A percentile compares a stretch with the other conserved stretches of the same genome.
Conservation (phyloP, 1,140 invertebrate genomes). For the Akabosia matsudoensis region DNA sequence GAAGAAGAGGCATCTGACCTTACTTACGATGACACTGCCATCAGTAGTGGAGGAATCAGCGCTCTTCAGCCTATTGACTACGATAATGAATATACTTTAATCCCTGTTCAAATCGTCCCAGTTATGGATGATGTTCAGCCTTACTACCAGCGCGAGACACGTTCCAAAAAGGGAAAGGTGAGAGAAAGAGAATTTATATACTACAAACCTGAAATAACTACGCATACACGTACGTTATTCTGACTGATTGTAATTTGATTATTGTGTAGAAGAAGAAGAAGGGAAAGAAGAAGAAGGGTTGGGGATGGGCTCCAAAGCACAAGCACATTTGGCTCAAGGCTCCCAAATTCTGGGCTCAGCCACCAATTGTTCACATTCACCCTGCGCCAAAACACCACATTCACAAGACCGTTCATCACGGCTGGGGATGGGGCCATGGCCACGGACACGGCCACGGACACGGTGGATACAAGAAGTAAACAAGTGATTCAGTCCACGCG, state of each 20-base stretch:
- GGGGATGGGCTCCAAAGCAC: conserved; percentile 11
- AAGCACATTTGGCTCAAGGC: conserved; percentile 22
- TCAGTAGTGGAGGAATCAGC: no score
- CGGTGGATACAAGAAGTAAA: background rate
- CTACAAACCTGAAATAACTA: no score
- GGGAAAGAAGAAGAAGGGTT: conserved; percentile 2
- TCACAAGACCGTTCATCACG: conserved; percentile 4
- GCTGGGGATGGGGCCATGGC: conserved; percentile 2
- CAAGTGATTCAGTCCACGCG: background rate
- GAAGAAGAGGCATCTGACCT: no score
- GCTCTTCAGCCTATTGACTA: background rate
- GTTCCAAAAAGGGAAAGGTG: background rate
- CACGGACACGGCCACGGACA: background rate
- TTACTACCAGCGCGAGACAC: background rate
- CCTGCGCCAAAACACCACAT: conserved; percentile 3
- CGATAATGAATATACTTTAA: conserved; percentile 11
- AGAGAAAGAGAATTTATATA: no score
- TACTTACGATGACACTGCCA: background rate
- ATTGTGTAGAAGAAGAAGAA: conserved; percentile 12
- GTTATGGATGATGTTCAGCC: background rate
- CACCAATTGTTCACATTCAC: conserved; percentile 16
- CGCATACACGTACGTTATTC: no score
- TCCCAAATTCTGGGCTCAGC: background rate
- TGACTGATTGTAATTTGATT: background rate
- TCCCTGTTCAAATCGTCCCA: background rate